Evolutionary conservation across 1,140 invertebrate genomes (phyloP).

Genomic region (Nautilus pompilius): DNA sequence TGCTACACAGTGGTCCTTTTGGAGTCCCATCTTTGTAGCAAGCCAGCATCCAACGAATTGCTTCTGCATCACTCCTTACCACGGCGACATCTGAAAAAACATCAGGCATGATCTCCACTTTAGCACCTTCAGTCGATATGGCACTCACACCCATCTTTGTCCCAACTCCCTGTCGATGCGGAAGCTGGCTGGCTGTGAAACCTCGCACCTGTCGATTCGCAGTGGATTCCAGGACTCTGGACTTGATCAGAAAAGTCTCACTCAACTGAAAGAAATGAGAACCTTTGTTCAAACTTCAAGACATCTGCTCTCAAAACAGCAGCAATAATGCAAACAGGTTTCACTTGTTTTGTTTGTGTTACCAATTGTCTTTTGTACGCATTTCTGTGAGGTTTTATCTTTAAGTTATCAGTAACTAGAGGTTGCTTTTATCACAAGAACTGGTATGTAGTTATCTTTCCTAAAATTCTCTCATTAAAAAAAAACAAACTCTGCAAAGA

Average conservation of each 20-base stretch:
- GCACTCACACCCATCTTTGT: slow-evolving; percentile 17
- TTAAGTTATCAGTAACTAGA: too few relatives aligned
- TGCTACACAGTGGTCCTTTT: slow-evolving; percentile 34
- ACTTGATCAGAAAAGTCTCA: slow-evolving; percentile 38
- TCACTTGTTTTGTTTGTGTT: too few relatives aligned
- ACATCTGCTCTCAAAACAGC: not conserved
- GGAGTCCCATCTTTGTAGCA: slow-evolving; percentile 37
- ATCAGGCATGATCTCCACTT: slow-evolving; percentile 27
- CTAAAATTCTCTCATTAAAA: too few relatives aligned
- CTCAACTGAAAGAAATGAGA: slow-evolving; percentile 26
- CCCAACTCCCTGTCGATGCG: slow-evolving; percentile 16
- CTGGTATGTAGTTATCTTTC: too few relatives aligned
- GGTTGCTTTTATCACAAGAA: too few relatives aligned
- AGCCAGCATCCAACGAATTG: slow-evolving; percentile 31
- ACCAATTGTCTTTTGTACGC: too few relatives aligned
- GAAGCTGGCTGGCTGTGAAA: slow-evolving; percentile 39
- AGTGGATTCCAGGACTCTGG: slow-evolving; percentile 29
- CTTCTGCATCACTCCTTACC: slow-evolving; percentile 24
- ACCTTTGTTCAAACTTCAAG: not conserved
- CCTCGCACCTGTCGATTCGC: slow-evolving; percentile 36
- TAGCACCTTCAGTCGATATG: slow-evolving; percentile 21
- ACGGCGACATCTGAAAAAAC: slow-evolving; percentile 30
- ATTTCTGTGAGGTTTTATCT: too few relatives aligned
- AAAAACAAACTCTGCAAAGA: too few relatives aligned
- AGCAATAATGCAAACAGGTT: too few relatives aligned